A percentile compares a stretch with the other conserved stretches of the same genome.
Conservation (phyloP, 2,797 vertebrate species). For the Spinus olivaceus region DNA sequence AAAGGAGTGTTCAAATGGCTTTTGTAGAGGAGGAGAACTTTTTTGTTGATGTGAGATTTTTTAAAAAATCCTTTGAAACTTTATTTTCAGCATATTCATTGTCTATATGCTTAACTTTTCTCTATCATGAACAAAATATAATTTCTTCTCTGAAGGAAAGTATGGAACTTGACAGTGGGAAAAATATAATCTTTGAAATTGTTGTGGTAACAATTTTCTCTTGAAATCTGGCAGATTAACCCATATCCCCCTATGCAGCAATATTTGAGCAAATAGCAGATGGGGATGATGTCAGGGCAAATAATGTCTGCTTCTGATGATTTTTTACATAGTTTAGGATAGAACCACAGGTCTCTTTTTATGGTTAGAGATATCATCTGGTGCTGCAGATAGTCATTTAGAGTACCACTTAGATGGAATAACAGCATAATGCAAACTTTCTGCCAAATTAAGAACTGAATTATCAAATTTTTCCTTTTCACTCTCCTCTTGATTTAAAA, state of each 20-base stretch:
- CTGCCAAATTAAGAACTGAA: neutral
- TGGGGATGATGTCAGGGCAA: neutral
- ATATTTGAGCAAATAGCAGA: neutral
- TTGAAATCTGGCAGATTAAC: neutral
- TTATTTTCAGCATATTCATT: neutral
- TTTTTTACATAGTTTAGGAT: neutral
- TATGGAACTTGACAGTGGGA: neutral
- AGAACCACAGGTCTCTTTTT: neutral
- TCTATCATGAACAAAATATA: neutral
- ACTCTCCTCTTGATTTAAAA: neutral
- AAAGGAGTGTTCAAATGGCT: neutral
- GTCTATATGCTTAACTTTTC: neutral
- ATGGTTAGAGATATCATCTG: neutral
- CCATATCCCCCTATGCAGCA: neutral
- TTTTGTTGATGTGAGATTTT: accelerated
- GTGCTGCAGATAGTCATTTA: neutral
- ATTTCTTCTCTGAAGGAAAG: neutral
- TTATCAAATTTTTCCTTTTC: neutral
- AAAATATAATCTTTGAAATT: neutral
- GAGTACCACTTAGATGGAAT: neutral
- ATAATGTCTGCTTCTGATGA: neutral
- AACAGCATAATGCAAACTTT: neutral
- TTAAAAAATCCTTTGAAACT: neutral
- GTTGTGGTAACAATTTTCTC: neutral
- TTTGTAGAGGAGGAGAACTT: neutral